Percentiles rank a stretch among this genome's conserved stretches.
These are phyloP conservation scores for Triops longicaudatus DNA, from an alignment of 1,140 invertebrate species.

Conservation along the genomic window DNA sequence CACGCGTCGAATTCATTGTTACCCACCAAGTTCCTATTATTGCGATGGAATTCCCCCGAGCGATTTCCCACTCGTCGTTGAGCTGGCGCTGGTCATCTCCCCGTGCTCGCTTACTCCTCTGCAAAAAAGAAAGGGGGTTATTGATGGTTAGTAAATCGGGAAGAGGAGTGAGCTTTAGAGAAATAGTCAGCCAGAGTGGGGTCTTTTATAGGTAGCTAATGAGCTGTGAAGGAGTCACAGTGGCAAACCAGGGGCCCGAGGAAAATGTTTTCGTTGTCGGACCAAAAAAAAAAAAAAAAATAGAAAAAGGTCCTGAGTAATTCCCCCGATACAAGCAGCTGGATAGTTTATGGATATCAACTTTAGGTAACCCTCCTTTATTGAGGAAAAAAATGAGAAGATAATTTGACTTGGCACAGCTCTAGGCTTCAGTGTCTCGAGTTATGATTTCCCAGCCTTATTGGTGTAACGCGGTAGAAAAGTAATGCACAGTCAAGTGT, in stretches of 20 bases:
- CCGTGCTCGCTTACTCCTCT: neutral
- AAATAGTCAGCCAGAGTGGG: neutral
- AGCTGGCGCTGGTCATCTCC: neutral
- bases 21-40: neutral
- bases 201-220: constrained; percentile 2
- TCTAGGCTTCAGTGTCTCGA: neutral
- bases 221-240: constrained; percentile 8
- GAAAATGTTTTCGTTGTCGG: neutral
- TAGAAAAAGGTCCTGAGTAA: neutral
- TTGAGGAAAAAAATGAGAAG: neutral
- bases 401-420: neutral
- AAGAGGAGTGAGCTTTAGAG: neutral
- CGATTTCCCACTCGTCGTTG: neutral
- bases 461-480: neutral
- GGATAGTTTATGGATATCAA: neutral
- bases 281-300: too few species aligned
- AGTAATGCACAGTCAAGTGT: neutral
- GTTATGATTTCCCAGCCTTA: neutral
- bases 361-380: neutral
- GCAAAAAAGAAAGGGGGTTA: neutral
- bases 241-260: neutral
- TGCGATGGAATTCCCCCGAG: constrained; percentile 4
- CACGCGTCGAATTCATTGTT: neutral
- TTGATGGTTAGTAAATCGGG: neutral
- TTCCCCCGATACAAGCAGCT: neutral